Evolutionary conservation across 2,888 invertebrate genomes (phyloP), one percentile per base, ranked within the genome.

Genomic region (Oligia strigilis): DNA sequence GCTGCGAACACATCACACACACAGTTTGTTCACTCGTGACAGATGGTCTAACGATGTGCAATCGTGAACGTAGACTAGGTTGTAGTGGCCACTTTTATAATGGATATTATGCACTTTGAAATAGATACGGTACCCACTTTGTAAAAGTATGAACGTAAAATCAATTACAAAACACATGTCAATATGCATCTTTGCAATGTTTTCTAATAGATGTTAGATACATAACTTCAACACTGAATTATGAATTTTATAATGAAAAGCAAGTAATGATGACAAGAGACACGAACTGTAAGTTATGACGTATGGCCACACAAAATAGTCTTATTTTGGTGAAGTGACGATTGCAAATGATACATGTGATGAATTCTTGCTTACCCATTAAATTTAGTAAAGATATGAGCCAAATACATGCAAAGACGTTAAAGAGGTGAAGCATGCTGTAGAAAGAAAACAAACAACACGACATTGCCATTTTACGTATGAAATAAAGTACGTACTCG

Each of bases 1-100:
- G 98, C 99, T 99, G 98, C 97, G 98, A 98, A 97, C 96, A 98
- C 97, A 98, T 97, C 97, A 97, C 97, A 97, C 97, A 97, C 97
- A 97, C 96, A 96, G 90, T 94, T 95, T 95, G 95, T 97, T 97
- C 97, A 97, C 97, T 96, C 96, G 96, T 96, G 96, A 95, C 94
- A 92, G 94, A 95, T 96, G 97, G 93, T 93, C 95, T 94, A 93
- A 94, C 92, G 90, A 91, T 92, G 97, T 96, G 97, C 96, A 94
- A 92, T 92, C 92, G 95, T 96, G 96, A 95, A 94, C 94, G 87
- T 91, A 93, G 96, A 97, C 97, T 97, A 97, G 87, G 92, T 95
- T 96, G 95, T 95, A 90, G 94, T 96, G 97, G 96, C 97, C 96
- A 95, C 90, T 89, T 82, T 80, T 83, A 79, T 77, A 77, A 84